Conservation (phyloP, 2,113 vertebrate genomes). For the Psephotus haematonotus region DNA sequence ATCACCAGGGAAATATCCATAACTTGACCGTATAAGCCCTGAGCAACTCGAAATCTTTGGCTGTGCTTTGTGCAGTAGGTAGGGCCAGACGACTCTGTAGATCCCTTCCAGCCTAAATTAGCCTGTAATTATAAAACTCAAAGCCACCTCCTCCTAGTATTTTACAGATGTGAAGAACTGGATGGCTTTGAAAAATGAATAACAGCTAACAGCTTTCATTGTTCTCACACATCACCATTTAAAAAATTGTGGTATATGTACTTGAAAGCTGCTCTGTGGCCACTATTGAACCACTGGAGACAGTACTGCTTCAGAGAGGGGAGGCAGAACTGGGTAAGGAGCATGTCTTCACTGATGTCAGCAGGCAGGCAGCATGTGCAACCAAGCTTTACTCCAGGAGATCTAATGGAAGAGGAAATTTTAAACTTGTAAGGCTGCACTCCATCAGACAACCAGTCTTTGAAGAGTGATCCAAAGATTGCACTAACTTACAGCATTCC, state of each 20-base stretch:
- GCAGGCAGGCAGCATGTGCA: not conserved
- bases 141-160: not conserved
- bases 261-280: not conserved
- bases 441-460: not conserved
- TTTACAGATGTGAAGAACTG: not conserved
- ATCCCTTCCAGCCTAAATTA: not conserved
- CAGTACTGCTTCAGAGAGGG: not conserved
- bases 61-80: not conserved
- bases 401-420: not conserved
- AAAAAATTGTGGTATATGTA: not conserved
- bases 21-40: not conserved
- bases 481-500: not conserved
- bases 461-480: not conserved
- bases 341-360: not conserved
- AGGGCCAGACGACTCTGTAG: not conserved
- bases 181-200: not conserved
- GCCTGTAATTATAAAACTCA: not conserved
- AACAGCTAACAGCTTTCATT: not conserved
- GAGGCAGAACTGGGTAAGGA: not conserved
- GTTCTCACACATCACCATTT: not conserved
- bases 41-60: not conserved
- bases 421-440: not conserved
- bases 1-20: not conserved
- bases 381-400: not conserved
- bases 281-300: not conserved